Percentiles rank a stretch among this genome's conserved stretches.
phyloP scores from a whole-genome alignment of 2,888 invertebrate species.

The Epinotia nisella region DNA sequence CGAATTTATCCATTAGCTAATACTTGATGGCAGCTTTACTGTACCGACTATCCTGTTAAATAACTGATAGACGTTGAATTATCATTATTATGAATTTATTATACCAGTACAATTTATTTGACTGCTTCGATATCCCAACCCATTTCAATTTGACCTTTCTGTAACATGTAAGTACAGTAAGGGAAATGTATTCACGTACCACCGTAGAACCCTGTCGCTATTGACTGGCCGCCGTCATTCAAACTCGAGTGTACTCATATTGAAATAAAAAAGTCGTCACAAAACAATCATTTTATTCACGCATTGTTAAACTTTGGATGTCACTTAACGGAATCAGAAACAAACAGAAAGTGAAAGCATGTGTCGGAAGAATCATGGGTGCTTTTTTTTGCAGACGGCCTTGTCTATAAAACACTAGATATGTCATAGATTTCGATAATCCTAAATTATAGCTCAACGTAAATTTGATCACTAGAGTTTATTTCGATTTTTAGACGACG shows the following conservation, averaged over 20 bases:
- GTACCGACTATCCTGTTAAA: conserved; percentile 12
- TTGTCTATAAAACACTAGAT: too few relatives aligned
- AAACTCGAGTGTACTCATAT: too few relatives aligned
- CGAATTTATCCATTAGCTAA: conserved; percentile 66
- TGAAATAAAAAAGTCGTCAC: too few relatives aligned
- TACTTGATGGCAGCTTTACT: conserved; percentile 52
- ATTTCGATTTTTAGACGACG: background rate
- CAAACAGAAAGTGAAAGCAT: background rate
- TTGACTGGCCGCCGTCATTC: too few relatives aligned
- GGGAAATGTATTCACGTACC: too few relatives aligned
- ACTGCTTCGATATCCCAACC: background rate
- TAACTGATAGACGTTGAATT: conserved; percentile 21
- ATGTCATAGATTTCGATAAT: background rate
- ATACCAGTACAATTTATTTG: background rate
- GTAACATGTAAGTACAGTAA: too few relatives aligned
- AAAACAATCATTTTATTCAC: too few relatives aligned
- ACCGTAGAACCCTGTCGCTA: too few relatives aligned
- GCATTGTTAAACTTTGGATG: too few relatives aligned
- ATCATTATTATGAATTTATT: conserved; percentile 14
- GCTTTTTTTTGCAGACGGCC: too few relatives aligned
- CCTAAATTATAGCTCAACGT: background rate
- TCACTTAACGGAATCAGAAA: background rate
- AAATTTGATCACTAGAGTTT: background rate
- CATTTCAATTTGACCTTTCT: too few relatives aligned
- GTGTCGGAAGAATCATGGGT: background rate